Conservation (phyloP, 2,113 vertebrate genomes). For the Recurvirostra avosetta region DNA sequence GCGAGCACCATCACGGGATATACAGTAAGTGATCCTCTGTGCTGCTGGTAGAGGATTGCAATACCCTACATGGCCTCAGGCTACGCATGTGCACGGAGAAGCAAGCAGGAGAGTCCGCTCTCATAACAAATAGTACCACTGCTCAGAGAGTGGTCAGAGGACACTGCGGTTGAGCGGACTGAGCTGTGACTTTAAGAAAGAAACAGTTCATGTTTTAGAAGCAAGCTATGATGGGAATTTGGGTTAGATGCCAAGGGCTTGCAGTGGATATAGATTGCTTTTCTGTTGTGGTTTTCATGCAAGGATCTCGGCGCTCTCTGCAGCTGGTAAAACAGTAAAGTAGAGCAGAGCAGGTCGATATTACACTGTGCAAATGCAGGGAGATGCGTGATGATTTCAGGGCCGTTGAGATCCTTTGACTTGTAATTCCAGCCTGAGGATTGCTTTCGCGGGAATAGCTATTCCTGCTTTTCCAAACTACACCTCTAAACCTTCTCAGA, state of each 20-base stretch:
- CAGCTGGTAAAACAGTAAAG: neutral
- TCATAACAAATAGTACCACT: rapidly evolving
- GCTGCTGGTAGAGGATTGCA: neutral
- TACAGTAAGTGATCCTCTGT: constrained; percentile 73
- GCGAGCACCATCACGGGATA: constrained; percentile 82
- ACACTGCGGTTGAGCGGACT: neutral
- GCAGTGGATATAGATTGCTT: neutral
- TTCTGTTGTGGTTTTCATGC: neutral
- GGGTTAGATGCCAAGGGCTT: neutral
- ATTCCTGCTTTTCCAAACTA: neutral
- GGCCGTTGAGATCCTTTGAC: neutral
- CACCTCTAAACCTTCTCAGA: neutral
- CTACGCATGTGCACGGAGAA: rapidly evolving
- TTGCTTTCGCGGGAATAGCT: neutral
- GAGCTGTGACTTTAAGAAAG: neutral
- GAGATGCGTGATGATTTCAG: neutral
- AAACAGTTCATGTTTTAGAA: neutral
- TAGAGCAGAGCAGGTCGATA: neutral
- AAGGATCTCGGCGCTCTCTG: neutral
- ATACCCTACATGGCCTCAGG: neutral
- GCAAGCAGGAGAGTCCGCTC: neutral
- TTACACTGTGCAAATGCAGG: neutral
- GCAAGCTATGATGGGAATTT: neutral
- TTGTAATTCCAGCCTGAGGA: neutral
- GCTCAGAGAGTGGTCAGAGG: rapidly evolving